Base-by-base conservation (phyloP, 2,797 vertebrate genomes). In the Sebastes paucispinis region DNA sequence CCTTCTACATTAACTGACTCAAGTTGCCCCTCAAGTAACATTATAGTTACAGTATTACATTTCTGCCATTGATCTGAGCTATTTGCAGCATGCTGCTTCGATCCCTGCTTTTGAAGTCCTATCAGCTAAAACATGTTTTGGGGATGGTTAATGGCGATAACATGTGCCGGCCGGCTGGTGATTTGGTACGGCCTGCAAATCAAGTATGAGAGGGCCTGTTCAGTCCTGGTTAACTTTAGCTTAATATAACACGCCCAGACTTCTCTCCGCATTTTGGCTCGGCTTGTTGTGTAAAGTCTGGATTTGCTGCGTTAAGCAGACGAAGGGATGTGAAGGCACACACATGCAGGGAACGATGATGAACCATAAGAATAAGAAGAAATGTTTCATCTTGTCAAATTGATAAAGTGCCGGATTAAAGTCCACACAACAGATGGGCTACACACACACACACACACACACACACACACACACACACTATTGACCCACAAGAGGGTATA, bases 131-230 rank as follows among this genome's bases (percentile, higher is more conserved):
- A 82, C 7, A 54, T 65, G 68, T 52, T 86, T 55, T 77, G 36
- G 31, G 25, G 36, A 67, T 32, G 7, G 7, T 83, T 79, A 75
- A 82, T 74, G 11, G 59, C 43, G 64, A 69, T 68, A 74, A 32
- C 66, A 66, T 73, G 63, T 83, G 36, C 2, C 20, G 47, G 29
- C 36, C 10, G 11, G 65, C 69, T 74, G 34, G 74, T 47, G 29
- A 73, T 77, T 70, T 71, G 14, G 25, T 82, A 75, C 32, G 54
- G 74, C 32, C 68, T 79, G 71, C 31, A 83, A 60, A 79, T 76
- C 62, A 74, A 73, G 73, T 39, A 76, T 50, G 43, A 85, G 60
- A 5, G 1, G 63, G 5, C 39, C 64, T 57, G 43, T 75, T 72
- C 52, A 22, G 63, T 39, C 70, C 58, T 39, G 54, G 52, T 39